A percentile compares a stretch with the other conserved stretches of the same genome.
Conservation (phyloP, 2,797 vertebrate genomes). For the Nannoperca australis region DNA sequence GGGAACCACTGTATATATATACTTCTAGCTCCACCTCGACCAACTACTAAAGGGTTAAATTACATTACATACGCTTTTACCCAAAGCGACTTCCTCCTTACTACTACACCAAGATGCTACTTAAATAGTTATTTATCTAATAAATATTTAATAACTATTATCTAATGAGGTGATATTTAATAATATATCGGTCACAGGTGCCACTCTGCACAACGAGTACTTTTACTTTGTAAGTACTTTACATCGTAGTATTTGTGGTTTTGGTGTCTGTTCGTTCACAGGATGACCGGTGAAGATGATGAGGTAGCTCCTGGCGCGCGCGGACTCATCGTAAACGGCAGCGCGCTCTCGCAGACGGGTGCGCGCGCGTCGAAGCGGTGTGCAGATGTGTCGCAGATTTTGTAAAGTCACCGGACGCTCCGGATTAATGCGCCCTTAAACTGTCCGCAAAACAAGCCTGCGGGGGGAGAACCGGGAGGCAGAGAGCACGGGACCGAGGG, state of each 20-base stretch:
- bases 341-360: constrained; percentile 70
- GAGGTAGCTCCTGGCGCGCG: constrained; percentile 68
- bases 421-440: constrained; percentile 49
- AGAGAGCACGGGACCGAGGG: not conserved
- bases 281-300: constrained; percentile 12
- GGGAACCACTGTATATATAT: not conserved
- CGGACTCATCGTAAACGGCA: constrained; percentile 38
- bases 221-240: no score
- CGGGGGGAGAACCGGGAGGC: not conserved
- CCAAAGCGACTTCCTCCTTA: no score
- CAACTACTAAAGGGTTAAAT: not conserved
- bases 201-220: not conserved
- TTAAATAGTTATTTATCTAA: no score
- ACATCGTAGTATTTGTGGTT: not conserved
- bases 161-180: not conserved
- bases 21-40: no score
- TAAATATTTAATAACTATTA: no score
- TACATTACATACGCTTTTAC: no score
- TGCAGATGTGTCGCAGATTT: constrained; percentile 91
- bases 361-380: constrained; percentile 74
- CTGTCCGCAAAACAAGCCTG: constrained; percentile 40
- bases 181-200: not conserved
- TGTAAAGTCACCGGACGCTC: constrained; percentile 84
- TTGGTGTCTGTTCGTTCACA: not conserved
- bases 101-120: no score